A percentile compares a stretch with the other conserved stretches of the same genome.
phyloP scores from a whole-genome alignment of 2,888 invertebrate genomes.

The Octodonta nipae region DNA sequence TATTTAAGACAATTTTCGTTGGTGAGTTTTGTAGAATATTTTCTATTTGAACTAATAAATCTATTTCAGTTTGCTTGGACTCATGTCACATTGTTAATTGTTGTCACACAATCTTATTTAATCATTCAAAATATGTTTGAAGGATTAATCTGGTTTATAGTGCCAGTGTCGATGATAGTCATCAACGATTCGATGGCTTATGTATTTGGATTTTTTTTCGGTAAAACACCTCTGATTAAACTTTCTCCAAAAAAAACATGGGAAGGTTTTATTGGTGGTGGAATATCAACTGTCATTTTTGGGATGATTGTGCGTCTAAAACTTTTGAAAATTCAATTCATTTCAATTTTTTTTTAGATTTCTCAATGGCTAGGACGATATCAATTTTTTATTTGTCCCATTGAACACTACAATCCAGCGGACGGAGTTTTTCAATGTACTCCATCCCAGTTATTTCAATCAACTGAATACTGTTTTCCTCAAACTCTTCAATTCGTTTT shows the following conservation, averaged over 20 bases:
- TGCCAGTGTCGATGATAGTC: conserved; percentile 98
- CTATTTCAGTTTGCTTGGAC: conserved; percentile 99
- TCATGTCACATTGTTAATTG: conserved; percentile 94
- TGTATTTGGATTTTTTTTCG: conserved; percentile 99
- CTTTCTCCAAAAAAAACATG: conserved; percentile 99
- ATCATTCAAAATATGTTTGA: conserved; percentile 99
- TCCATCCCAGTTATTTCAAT: too few relatives aligned
- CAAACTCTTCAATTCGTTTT: too few relatives aligned
- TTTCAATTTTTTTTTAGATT: too few relatives aligned
- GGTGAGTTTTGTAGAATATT: too few relatives aligned
- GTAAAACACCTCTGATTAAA: conserved; percentile 95
- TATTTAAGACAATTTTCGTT: conserved; percentile 99
- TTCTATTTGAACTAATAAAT: too few relatives aligned
- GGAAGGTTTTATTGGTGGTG: conserved; percentile 99
- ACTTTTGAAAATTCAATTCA: conserved; percentile 27
- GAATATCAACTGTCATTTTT: conserved; percentile 85
- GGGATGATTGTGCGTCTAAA: too few relatives aligned
- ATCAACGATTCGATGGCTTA: conserved; percentile 99
- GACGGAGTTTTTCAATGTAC: too few relatives aligned
- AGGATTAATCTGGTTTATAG: conserved; percentile 89
- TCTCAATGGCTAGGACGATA: conserved; percentile 84
- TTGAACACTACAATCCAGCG: conserved; percentile 77
- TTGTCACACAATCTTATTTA: conserved; percentile 96
- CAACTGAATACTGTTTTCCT: too few relatives aligned
- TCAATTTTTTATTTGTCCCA: conserved; percentile 93